phyloP scores from a whole-genome alignment of 2,113 vertebrate genomes.

The Charina bottae region DNA sequence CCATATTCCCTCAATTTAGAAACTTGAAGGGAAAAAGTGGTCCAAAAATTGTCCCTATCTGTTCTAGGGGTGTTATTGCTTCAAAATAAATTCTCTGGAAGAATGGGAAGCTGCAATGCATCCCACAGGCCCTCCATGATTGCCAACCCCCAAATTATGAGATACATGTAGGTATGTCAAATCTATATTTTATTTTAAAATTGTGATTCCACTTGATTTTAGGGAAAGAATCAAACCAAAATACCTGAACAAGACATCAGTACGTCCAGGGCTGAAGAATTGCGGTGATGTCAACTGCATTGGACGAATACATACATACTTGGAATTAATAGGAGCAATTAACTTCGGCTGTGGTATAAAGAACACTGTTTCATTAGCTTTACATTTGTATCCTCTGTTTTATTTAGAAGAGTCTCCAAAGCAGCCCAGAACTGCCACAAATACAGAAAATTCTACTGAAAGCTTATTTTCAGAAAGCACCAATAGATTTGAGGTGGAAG shows the following conservation, averaged over 20 bases:
- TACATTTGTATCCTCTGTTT: not conserved
- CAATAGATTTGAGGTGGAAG: not conserved
- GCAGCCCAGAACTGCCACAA: not conserved
- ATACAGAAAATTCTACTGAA: not conserved
- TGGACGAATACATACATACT: slow-evolving; percentile 94
- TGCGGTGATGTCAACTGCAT: slow-evolving; percentile 99
- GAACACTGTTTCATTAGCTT: not conserved
- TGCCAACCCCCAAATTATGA: not conserved
- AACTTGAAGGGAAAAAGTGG: too few species aligned
- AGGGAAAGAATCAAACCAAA: slow-evolving; percentile 90
- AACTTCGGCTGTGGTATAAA: slow-evolving; percentile 95
- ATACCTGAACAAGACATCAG: slow-evolving; percentile 98
- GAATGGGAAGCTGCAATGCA: not conserved
- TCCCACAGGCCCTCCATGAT: not conserved
- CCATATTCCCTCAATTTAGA: too few species aligned
- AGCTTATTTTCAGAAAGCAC: not conserved
- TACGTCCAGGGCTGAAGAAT: slow-evolving; percentile 95
- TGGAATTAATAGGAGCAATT: slow-evolving; percentile 95
- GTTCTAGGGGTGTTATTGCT: not conserved
- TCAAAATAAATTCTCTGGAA: not conserved
- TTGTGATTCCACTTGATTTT: slow-evolving; percentile 58
- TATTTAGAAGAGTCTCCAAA: not conserved
- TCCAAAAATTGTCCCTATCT: too few species aligned
- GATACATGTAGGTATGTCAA: not conserved
- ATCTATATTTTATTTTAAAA: slow-evolving; percentile 10